phyloP scores from a whole-genome alignment of 1,140 invertebrate species.

The Cherax destructor region DNA sequence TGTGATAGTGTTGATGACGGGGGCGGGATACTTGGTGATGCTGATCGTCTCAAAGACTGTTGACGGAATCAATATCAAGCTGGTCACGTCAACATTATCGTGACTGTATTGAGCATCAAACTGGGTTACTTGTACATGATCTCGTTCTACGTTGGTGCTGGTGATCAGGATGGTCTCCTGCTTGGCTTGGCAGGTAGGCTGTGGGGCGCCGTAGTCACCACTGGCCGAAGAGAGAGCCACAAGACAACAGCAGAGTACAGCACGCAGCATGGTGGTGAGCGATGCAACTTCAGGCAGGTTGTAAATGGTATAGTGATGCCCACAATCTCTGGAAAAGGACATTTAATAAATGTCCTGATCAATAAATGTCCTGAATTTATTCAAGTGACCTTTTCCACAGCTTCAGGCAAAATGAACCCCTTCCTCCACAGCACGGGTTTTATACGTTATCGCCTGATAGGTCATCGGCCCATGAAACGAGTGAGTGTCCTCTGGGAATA shows the following conservation, averaged over 20 bases:
- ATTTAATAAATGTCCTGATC: too few species aligned
- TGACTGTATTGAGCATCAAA: constrained; percentile 4
- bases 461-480: background rate
- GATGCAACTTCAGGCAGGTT: background rate
- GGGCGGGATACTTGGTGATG: constrained; percentile 10
- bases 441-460: background rate
- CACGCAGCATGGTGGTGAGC: background rate
- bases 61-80: background rate
- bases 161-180: constrained; percentile 33
- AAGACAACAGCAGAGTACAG: background rate
- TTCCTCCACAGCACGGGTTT: background rate
- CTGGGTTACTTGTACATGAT: background rate
- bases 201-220: background rate
- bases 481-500: background rate
- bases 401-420: background rate
- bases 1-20: constrained; percentile 16
- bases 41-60: constrained; percentile 11
- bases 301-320: too few species aligned
- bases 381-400: background rate
- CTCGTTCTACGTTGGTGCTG: background rate
- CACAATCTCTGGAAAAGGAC: too few species aligned
- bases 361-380: too few species aligned
- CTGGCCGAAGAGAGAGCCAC: background rate
- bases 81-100: constrained; percentile 10
- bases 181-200: constrained; percentile 4